Conservation (phyloP, 2,113 vertebrate genomes). For the Azemiops feae region DNA sequence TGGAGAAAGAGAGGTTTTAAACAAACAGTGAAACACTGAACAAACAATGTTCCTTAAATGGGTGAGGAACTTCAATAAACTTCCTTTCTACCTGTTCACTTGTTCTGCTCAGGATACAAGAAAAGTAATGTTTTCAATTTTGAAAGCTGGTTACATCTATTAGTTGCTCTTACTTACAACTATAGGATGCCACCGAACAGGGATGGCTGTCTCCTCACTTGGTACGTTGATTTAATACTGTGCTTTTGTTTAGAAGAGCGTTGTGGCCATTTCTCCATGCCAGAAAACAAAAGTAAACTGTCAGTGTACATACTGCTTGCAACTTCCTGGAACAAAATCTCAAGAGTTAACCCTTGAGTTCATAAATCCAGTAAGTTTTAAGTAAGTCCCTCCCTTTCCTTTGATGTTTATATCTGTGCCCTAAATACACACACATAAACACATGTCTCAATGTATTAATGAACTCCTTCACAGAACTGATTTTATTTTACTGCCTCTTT, state of each 20-base stretch:
- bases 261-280: rapidly evolving
- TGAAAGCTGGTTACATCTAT: background rate
- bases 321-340: constrained; percentile 17
- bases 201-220: background rate
- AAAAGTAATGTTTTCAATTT: background rate
- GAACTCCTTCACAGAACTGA: background rate
- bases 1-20: constrained; percentile 19
- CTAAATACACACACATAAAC: background rate
- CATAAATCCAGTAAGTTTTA: background rate
- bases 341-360: constrained; percentile 14
- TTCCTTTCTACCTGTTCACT: background rate
- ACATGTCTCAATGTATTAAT: background rate
- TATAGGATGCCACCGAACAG: background rate
- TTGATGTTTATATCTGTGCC: background rate
- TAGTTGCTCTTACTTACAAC: background rate
- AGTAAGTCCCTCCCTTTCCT: background rate
- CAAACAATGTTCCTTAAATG: background rate
- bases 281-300: background rate
- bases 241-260: background rate
- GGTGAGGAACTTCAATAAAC: background rate
- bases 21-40: constrained; percentile 10
- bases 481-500: background rate
- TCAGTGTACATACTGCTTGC: background rate
- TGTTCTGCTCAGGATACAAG: background rate
- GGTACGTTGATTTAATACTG: constrained; percentile 6